Evolutionary conservation across 2,888 invertebrate species (phyloP).

Genomic region (Maniola hyperantus): DNA sequence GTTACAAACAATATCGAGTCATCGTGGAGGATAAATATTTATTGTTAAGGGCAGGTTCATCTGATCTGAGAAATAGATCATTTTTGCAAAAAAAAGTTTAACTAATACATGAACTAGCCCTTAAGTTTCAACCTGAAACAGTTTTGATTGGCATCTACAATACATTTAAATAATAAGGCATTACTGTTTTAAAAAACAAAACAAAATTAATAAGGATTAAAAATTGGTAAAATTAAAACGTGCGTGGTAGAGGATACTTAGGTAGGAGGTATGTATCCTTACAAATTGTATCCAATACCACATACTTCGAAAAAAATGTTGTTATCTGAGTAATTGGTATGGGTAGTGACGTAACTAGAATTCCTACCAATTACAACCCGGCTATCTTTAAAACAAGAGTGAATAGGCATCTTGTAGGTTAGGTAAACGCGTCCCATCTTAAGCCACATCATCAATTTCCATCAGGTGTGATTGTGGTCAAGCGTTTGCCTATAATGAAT

Average conservation of each 20-base stretch:
- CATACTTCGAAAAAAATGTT: neutral
- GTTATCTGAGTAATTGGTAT: neutral
- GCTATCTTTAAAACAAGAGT: no score
- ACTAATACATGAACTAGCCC: neutral
- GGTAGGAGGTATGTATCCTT: neutral
- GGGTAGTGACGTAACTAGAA: constrained; percentile 14
- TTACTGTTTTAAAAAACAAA: neutral
- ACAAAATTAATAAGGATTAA: neutral
- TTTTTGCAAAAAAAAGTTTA: neutral
- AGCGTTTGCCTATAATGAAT: no score
- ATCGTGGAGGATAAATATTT: neutral
- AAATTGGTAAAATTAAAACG: neutral
- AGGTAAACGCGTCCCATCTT: no score
- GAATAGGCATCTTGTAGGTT: no score
- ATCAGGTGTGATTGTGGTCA: no score
- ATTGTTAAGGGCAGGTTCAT: constrained; percentile 1
- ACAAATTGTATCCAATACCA: neutral
- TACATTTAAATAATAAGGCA: neutral
- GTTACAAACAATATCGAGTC: neutral
- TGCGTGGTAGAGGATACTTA: neutral
- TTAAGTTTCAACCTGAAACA: neutral
- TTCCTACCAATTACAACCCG: no score
- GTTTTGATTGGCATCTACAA: constrained; percentile 1
- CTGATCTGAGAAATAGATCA: neutral
- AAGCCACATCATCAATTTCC: no score